phyloP scores from a whole-genome alignment of 2,113 vertebrate genomes.

The Malaclemys terrapin region DNA sequence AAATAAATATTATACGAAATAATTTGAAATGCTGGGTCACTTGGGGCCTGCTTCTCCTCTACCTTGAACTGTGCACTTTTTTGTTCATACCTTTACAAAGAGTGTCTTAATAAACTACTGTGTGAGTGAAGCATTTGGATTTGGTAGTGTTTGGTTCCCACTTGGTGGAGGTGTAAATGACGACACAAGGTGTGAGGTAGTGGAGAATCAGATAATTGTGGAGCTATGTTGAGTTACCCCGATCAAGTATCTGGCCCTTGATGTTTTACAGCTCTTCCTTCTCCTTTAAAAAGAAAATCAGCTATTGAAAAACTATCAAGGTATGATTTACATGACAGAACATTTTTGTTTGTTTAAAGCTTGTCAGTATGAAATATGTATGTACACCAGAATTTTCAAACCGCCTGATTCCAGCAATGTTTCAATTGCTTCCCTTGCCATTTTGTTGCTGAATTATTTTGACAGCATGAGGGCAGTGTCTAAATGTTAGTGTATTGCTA shows the following conservation, averaged over 20 bases:
- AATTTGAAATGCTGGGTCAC: neutral
- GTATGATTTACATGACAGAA: neutral
- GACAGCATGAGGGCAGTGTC: neutral
- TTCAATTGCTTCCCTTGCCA: neutral
- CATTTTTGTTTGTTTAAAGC: conserved; percentile 6
- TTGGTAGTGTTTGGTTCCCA: neutral
- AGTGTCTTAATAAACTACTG: neutral
- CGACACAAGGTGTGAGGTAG: neutral
- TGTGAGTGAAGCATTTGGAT: neutral
- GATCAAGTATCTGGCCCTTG: rapidly evolving
- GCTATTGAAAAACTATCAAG: neutral
- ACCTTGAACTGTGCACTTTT: neutral
- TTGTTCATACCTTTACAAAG: conserved; percentile 13
- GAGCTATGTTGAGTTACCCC: neutral
- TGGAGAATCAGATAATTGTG: neutral
- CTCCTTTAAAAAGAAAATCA: neutral
- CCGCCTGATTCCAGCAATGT: neutral
- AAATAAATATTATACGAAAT: neutral
- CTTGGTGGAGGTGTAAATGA: neutral
- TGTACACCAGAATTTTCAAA: neutral
- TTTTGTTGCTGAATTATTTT: conserved; percentile 12
- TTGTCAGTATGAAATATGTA: neutral
- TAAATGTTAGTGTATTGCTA: neutral
- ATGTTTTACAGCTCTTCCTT: neutral
- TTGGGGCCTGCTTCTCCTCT: neutral